Evolutionary conservation across 2,888 invertebrate species (phyloP).

Genomic region (Pyrrhosoma nymphula): DNA sequence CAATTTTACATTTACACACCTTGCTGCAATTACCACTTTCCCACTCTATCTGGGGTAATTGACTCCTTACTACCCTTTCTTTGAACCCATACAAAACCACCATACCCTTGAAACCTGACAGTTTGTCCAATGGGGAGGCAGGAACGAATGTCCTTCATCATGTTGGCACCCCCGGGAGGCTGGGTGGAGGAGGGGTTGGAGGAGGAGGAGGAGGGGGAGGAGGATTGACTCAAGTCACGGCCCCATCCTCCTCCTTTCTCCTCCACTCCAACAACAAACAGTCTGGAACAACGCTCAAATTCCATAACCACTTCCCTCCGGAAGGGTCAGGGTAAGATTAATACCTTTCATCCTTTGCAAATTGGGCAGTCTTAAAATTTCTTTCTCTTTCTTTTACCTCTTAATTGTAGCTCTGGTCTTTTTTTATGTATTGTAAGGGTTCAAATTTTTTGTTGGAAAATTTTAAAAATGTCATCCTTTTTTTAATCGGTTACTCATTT

Average conservation of each 20-base stretch:
- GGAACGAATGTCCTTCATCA: conserved; percentile 69
- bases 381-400: conserved; percentile 71
- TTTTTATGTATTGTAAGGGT: too few species aligned
- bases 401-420: not conserved
- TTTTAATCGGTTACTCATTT: too few species aligned
- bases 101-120: conserved; percentile 68
- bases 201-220: conserved; percentile 69
- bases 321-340: conserved; percentile 88
- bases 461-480: too few species aligned
- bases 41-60: conserved; percentile 39
- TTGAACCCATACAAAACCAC: not conserved
- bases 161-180: conserved; percentile 64
- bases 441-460: too few species aligned
- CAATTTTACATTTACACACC: not conserved
- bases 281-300: conserved; percentile 88
- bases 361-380: conserved; percentile 75
- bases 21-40: not conserved
- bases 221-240: conserved; percentile 60
- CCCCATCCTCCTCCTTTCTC: conserved; percentile 81
- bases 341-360: conserved; percentile 68
- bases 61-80: conserved; percentile 7
- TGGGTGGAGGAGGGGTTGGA: conserved; percentile 69
- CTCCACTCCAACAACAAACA: conserved; percentile 79
- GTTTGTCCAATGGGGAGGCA: conserved; percentile 76
- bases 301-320: conserved; percentile 95